A percentile compares a stretch with the other conserved stretches of the same genome.
Conservation (phyloP, 2,113 vertebrate species). For the Lanius collurio region DNA sequence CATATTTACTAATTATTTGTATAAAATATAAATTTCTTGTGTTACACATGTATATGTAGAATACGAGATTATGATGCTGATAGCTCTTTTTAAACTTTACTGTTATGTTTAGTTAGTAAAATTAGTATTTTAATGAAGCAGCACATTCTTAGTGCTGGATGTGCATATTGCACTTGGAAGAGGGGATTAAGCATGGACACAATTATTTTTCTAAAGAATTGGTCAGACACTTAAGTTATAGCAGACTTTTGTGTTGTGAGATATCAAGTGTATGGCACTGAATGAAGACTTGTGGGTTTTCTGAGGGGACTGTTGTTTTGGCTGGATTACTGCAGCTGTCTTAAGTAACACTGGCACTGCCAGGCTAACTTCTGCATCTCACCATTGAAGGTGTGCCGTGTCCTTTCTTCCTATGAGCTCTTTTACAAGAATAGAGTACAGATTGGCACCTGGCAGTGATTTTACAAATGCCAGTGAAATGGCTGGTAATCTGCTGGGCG, state of each 20-base stretch:
- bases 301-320: background rate
- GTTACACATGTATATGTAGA: background rate
- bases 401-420: background rate
- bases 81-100: background rate
- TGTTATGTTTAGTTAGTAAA: background rate
- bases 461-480: background rate
- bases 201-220: background rate
- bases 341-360: background rate
- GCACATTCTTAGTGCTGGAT: background rate
- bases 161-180: background rate
- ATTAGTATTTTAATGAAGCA: background rate
- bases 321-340: background rate
- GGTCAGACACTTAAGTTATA: background rate
- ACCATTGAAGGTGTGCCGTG: background rate
- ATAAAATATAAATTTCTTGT: background rate
- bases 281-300: background rate
- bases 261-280: background rate
- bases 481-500: background rate
- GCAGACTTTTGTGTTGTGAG: background rate
- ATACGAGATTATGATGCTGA: background rate
- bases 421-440: background rate
- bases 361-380: background rate
- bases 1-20: background rate
- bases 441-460: background rate
- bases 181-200: background rate